phyloP scores from a whole-genome alignment of 2,888 invertebrate species.

The Nephrotoma flavescens region DNA sequence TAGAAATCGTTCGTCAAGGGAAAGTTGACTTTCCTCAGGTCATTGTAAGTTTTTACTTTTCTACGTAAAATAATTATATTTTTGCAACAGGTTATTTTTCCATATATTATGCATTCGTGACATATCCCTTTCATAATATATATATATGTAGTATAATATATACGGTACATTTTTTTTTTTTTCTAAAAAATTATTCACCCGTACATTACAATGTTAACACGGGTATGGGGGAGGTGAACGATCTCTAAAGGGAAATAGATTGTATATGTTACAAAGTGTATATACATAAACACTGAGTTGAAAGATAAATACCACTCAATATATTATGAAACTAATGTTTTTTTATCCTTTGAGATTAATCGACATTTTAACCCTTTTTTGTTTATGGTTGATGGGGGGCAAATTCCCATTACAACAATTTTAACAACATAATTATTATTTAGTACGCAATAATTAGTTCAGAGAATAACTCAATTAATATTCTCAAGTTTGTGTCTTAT shows the following conservation, averaged over 20 bases:
- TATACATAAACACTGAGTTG: neutral
- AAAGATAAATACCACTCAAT: neutral
- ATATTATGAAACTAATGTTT: neutral
- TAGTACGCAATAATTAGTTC: neutral
- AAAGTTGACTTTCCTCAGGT: slow-evolving; percentile 61
- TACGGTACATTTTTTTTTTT: too few species aligned
- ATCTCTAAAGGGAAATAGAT: neutral
- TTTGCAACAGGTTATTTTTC: slow-evolving; percentile 3
- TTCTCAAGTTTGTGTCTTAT: neutral
- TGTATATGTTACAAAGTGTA: neutral
- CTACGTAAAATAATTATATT: neutral
- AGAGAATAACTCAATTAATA: neutral
- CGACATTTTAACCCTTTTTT: neutral
- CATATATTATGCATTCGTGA: neutral
- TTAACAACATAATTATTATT: neutral
- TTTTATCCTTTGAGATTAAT: neutral
- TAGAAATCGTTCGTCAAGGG: slow-evolving; percentile 65
- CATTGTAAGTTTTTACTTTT: slow-evolving; percentile 42
- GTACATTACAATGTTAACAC: neutral
- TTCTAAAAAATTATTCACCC: neutral
- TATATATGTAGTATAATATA: too few species aligned
- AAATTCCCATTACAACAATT: neutral
- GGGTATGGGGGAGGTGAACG: neutral
- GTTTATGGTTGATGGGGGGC: neutral
- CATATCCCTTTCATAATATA: neutral